Base-by-base conservation (phyloP, 1,140 invertebrate species). In the Bombus waltoni region DNA sequence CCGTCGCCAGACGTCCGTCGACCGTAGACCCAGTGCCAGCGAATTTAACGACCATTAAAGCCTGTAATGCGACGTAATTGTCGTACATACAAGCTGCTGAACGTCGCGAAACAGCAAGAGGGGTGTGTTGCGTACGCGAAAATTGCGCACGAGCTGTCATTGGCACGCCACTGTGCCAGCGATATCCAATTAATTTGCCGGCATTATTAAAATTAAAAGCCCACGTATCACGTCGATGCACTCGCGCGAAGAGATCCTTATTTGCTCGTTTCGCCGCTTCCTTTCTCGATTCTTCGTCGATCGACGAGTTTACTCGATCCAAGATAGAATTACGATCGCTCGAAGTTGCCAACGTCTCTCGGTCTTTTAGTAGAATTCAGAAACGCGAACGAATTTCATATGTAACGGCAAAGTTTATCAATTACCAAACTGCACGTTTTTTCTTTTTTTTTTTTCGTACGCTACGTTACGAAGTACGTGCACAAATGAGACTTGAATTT, bases 141-240 rank as follows among this genome's bases (percentile, higher is more conserved):
- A 91, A 88, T 89, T 90, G 83, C 85, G 82, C 88, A 87, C 59
- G 80, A 92, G 84, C 90, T 93, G 91, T 92, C 91, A 92, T 90
- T 82, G 90, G 81, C 92, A 93, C 88, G 92, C 89, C 79, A 88
- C 62, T 85, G 73, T 71, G 71, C 78, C 83, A 81, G 77, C 91
- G 89, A 92, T 91, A 92, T 92, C 86, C 91, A 92, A 93, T 92
- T 92, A 93, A 93, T 93, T 92, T 88, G 77, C 85, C 87, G 88
- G 86, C 85, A 87, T 91, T 88, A 92, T 93, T 92, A 93, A 92
- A 92, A 90, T 90, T 90, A 87, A 90, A 90, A 89, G 79, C 78
- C 44, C 59, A 57, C 72, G 81, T 88, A 87, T 87, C 89, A 71
- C 76, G 59, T 87, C 88, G 79, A 83, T 75, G 81, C 75, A 71